Evolutionary conservation across 1,140 invertebrate species (phyloP), one percentile per base, ranked within the genome.

Genomic region (Chrysomallon squamiferum): DNA sequence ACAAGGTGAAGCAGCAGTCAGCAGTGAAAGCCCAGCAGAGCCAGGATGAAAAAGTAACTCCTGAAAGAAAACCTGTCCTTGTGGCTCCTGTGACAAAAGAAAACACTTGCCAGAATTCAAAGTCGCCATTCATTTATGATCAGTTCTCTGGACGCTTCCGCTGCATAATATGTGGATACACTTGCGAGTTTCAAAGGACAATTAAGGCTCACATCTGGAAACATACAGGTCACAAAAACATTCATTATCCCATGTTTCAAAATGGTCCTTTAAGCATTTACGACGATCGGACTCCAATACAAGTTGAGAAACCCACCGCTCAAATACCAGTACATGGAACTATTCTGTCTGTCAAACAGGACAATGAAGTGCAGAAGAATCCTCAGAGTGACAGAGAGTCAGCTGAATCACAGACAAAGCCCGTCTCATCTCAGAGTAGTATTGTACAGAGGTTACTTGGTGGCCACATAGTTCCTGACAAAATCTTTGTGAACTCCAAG

Each of bases 181-280:
- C 74, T 25, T 85, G 83, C 59, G 84, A 85, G 49, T 77, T 76
- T 54, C 81, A 84, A 52, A 68, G 84, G 30, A 85, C 82, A 45
- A 84, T 85, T 27, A 85, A 85, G 76, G 81, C 84, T n/a, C 84
- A 85, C 63, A 79, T 84, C 45, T 85, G 84, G 84, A 85, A 84
- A 69, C 84, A 85, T 64, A 82, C 82, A 1, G 84, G 84, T 9
- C 78, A 85, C 60, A 74, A 82, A 54, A 71, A 83, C 33, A 74
- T 85, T 9, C 76, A 80, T 45, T 85, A 85, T 64, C 84, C 84
- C 2, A 84, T 81, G 71, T 85, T 85, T 75, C 81, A 81, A 66
- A 84, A 84, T 76, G 82, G 82, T 0, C 82, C 82, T 5, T 62
- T 84, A 3, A 84, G 82, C 69, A 72, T 84, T 49, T 82, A 82